phyloP scores from a whole-genome alignment of 2,113 vertebrate genomes.

The Camelus bactrianus region DNA sequence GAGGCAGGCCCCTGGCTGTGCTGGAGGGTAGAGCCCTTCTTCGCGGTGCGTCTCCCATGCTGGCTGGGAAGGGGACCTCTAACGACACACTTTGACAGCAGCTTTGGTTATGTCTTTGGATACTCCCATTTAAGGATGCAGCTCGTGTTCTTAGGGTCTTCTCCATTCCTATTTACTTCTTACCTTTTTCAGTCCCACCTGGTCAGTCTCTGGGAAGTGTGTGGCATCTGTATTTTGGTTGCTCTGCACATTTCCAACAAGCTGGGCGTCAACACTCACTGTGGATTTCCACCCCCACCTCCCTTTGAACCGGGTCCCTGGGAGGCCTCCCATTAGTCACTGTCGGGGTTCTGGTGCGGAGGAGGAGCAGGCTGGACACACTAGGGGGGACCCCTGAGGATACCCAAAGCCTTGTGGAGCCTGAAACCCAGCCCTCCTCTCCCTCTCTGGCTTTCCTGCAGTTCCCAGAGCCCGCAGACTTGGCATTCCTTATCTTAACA shows the following conservation, averaged over 20 bases:
- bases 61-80: not conserved
- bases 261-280: rapidly evolving
- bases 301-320: not conserved
- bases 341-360: not conserved
- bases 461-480: not conserved
- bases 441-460: not conserved
- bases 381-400: not conserved
- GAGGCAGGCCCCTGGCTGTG: not conserved
- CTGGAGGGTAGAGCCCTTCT: not conserved
- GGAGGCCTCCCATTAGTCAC: not conserved
- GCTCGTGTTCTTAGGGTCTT: too few relatives aligned
- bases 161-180: not conserved
- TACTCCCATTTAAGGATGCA: not conserved
- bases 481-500: not conserved
- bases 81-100: too few relatives aligned
- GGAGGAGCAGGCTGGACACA: not conserved
- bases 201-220: not conserved
- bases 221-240: rapidly evolving
- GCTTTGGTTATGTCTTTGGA: not conserved
- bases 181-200: not conserved
- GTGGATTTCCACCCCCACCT: too few relatives aligned
- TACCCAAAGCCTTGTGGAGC: not conserved
- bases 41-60: not conserved
- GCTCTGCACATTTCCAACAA: too few relatives aligned
- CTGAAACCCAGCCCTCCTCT: not conserved